Evolutionary conservation across 1,140 invertebrate genomes (phyloP).

Genomic region (Melanaphis sacchari): DNA sequence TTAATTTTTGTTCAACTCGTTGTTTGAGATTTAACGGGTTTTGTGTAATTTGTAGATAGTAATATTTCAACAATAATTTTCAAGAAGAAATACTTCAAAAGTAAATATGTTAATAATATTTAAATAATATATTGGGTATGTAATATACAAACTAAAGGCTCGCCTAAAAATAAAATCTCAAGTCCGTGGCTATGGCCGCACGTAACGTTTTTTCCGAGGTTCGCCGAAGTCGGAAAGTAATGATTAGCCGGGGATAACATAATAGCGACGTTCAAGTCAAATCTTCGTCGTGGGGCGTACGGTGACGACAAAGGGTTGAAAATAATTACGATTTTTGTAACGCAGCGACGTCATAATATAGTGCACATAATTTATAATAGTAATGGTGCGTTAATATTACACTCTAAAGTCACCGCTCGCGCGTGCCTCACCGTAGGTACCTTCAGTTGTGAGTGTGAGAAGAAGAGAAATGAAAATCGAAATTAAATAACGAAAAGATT

Average conservation of each 20-base stretch:
- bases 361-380: background rate
- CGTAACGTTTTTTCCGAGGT: background rate
- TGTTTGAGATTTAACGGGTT: too few species aligned
- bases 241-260: background rate
- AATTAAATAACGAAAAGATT: background rate
- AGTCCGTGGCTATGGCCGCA: rapidly evolving
- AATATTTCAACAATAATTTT: too few species aligned
- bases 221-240: background rate
- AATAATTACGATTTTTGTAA: background rate
- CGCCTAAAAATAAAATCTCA: too few species aligned
- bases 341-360: background rate
- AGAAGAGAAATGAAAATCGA: background rate
- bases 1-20: too few species aligned
- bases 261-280: background rate
- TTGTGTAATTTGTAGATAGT: too few species aligned
- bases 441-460: background rate
- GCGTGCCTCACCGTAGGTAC: background rate
- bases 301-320: background rate
- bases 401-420: background rate
- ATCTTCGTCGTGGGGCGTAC: background rate
- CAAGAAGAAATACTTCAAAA: too few species aligned
- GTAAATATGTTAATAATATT: too few species aligned
- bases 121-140: too few species aligned
- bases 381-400: background rate
- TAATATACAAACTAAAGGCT: too few species aligned